Evolutionary conservation across 1,140 invertebrate species (phyloP).

Genomic region (Scaptomyza montana): DNA sequence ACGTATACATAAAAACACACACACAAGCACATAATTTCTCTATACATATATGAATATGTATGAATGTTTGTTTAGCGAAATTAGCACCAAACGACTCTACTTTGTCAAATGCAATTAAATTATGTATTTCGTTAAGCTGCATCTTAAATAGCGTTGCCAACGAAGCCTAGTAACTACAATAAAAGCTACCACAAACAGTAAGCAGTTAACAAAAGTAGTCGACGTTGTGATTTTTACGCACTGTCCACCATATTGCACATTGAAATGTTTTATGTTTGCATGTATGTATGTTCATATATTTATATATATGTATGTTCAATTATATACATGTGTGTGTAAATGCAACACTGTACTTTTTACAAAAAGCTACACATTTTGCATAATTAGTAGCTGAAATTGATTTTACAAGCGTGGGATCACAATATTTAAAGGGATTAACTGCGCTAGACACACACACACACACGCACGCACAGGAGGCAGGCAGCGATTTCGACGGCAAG

Average conservation of each 20-base stretch:
- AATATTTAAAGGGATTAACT: slow-evolving; percentile 50
- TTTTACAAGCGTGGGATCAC: slow-evolving; percentile 46
- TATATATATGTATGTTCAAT: slow-evolving; percentile 9
- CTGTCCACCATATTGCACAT: slow-evolving; percentile 72
- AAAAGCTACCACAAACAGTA: slow-evolving; percentile 24
- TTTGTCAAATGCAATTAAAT: slow-evolving; percentile 43
- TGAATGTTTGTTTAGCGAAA: slow-evolving; percentile 49
- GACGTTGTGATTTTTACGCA: slow-evolving; percentile 63
- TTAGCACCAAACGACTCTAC: slow-evolving; percentile 49
- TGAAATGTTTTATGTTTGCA: slow-evolving; percentile 47
- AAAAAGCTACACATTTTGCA: slow-evolving; percentile 32
- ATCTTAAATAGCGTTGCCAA: slow-evolving; percentile 30
- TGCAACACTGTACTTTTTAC: slow-evolving; percentile 73
- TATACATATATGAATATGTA: slow-evolving; percentile 44
- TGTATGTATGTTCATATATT: slow-evolving; percentile 24
- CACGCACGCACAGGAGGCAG: slow-evolving; percentile 29
- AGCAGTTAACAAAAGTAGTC: slow-evolving; percentile 36
- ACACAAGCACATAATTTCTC: slow-evolving; percentile 41
- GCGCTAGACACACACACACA: slow-evolving; percentile 35
- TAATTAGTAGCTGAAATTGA: slow-evolving; percentile 35
- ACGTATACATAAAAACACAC: slow-evolving; percentile 40
- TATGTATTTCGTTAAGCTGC: slow-evolving; percentile 22
- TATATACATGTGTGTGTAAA: slow-evolving; percentile 38
- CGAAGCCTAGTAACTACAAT: slow-evolving; percentile 24
- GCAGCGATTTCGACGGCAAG: slow-evolving; percentile 33